Evolutionary conservation across 2,888 invertebrate genomes (phyloP), one percentile per base, ranked within the genome.

Genomic region (Leucoptera coffeella): DNA sequence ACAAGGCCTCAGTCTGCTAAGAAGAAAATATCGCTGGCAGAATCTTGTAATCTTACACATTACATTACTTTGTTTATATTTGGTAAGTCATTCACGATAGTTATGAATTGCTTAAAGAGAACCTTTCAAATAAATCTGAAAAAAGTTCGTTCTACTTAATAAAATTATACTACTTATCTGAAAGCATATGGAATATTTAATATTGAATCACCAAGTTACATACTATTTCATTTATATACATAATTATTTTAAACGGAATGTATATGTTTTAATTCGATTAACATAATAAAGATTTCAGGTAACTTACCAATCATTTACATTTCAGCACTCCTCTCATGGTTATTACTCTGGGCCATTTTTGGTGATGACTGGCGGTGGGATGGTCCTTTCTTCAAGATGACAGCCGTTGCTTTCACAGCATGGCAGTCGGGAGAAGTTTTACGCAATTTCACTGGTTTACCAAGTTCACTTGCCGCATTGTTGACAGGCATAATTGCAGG

Each of bases 401-500:
- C 43, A 1, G 36, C 44, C 2, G 53, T 64, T 1, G 52, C 40
- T 0, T 36, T 41, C 4, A 38, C 50, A 7, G 64, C 58, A 1
- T 69, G 64, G 64, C 41, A 37, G 10, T 47, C 49, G 22, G 62
- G 62, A 1, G 46, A 48, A 23, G 30, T 45, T 1, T 37, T 65
- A 4, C 48, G 55, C 21, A 40, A 42, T 15, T 14, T 45, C 4
- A 64, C 65, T 1, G 46, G 48, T 0, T 39, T 67, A 11, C 69
- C 69, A 2, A 56, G 61, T 0, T 40, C 58, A 0, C 33, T 67
- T 2, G 67, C 60, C 9, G 60, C 61, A 2, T 34, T 69, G 2
- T 32, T 59, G 2, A 55, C 49, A 2, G 69, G 69, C 9, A 60
- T 69, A 20, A 37, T 56, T 0, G 64, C 60, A 1, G 45, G 60